Conservation (phyloP, 2,888 invertebrate species). For the Chorisops tibialis region DNA sequence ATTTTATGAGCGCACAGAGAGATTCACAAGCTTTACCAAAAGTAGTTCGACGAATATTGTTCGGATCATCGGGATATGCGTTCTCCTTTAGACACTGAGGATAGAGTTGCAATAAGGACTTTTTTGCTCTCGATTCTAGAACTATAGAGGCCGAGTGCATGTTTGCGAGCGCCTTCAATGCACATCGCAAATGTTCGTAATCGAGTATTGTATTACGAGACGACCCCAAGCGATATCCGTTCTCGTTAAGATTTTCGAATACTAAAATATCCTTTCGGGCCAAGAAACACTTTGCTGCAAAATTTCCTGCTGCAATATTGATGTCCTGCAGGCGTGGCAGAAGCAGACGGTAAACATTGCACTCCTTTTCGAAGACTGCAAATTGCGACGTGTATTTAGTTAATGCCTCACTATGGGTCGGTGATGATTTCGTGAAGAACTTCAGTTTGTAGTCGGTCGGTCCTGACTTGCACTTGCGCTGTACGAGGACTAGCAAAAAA, state of each 20-base stretch:
- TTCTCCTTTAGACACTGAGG: constrained; percentile 46
- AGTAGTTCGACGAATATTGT: constrained; percentile 41
- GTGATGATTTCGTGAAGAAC: constrained; percentile 62
- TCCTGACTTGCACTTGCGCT: neutral
- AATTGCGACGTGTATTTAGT: constrained; percentile 54
- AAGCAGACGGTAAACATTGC: constrained; percentile 51
- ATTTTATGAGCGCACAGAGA: constrained; percentile 42
- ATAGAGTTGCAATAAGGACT: constrained; percentile 40
- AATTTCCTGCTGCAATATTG: constrained; percentile 36
- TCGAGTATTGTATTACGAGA: constrained; percentile 44
- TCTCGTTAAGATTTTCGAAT: constrained; percentile 51
- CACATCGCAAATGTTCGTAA: constrained; percentile 49
- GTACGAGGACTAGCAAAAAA: neutral
- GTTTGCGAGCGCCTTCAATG: constrained; percentile 48
- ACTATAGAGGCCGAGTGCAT: constrained; percentile 53
- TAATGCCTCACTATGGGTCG: constrained; percentile 53
- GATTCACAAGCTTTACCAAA: constrained; percentile 43
- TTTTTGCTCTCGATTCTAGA: constrained; percentile 42
- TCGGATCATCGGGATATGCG: constrained; percentile 43
- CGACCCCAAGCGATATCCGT: constrained; percentile 44
- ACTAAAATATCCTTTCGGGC: constrained; percentile 48
- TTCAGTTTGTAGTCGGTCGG: constrained; percentile 37
- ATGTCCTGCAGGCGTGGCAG: constrained; percentile 47
- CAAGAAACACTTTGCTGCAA: constrained; percentile 51
- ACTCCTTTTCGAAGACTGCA: constrained; percentile 55